Evolutionary conservation across 1,140 invertebrate species (phyloP), one percentile per base, ranked within the genome.

Genomic region (Pectinophora gossypiella): DNA sequence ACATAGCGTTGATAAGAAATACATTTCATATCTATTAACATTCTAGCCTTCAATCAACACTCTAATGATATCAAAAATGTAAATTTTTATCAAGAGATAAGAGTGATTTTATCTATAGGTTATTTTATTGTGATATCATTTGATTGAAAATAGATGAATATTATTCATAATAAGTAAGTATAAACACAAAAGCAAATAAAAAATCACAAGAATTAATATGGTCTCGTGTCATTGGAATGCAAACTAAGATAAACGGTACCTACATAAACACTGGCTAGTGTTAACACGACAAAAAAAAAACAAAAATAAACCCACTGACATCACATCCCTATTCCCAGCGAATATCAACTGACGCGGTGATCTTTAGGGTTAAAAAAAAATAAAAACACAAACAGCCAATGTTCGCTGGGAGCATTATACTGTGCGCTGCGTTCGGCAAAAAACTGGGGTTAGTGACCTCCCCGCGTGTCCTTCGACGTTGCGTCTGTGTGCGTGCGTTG

Each of bases 381-480:
- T 64, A 74, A 75, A 68, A 68, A 59, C 61, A 62, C 46, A 68
- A 77, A 67, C 68, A 76, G 72, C 79, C 82, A 83, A 84, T 82
- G 78, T 70, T 67, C 78, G 72, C 53, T 55, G 74, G 62, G 55
- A 61, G 59, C 64, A 77, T 68, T 79, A 72, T 61, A 64, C 64
- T 67, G 74, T 75, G 76, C 72, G 74, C 64, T 67, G 72, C 69
- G 65, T 68, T 68, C 56, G 61, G 68, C 76, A 84, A 86, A 86
- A 86, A 86, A 80, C 71, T 50, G 65, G 71, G 82, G 83, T 84
- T 71, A 71, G 73, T 64, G 74, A 77, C 71, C 77, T 66, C 68
- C 68, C 76, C 64, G 68, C 77, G 79, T 86, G 83, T 84, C 83
- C 83, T 86, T 86, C 83, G 83, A 53, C 27, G 51, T 43, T 48